Base-by-base conservation (phyloP, 2,797 vertebrate species). In the Scolopax rusticola region DNA sequence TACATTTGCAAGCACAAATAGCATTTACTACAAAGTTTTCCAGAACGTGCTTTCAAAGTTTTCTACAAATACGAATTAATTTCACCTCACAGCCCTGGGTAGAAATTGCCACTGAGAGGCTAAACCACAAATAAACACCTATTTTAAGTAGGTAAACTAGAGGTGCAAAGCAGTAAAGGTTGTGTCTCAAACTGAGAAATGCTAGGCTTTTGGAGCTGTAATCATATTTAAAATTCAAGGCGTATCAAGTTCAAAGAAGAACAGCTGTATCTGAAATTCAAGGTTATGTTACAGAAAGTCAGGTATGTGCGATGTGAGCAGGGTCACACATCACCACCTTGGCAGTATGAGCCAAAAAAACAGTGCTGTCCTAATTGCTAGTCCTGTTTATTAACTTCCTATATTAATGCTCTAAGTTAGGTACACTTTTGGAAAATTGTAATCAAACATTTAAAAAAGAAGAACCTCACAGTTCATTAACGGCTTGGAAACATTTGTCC, bases 211-310 rank as follows among this genome's bases (percentile, higher is more conserved):
- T 38, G 15, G 15, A 64, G 59, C 33, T 67, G 43, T 40, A 61
- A 78, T 20, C 2, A 5, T 17, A 27, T 74, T 16, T 16, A 85
- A 79, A 63, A 45, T 24, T 24, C 6, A 56, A 83, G n/a, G 0
- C 41, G 15, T 25, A 41, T 11, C 36, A 61, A 61, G 57, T 38
- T 63, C 32, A 67, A 74, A 60, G 38, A 71, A 63, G 8, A 92
- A 59, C 4, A 28, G 2, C 5, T 0, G 0, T 60, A 10, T 10
- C 27, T 56, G 57, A 86, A 89, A 75, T 47, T 15, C 27, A 53
- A 45, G 8, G 23, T 32, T 36, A 17, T 1, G 0, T 68, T 41
- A 80, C 33, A 63, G 81, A 64, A 89, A 56, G 15, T 17, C 57
- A 89, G 20, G 24, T 56, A 18, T 0, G 0, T 45, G 33, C 21